Conservation (phyloP, 2,113 vertebrate species). For the Nettapus auritus region DNA sequence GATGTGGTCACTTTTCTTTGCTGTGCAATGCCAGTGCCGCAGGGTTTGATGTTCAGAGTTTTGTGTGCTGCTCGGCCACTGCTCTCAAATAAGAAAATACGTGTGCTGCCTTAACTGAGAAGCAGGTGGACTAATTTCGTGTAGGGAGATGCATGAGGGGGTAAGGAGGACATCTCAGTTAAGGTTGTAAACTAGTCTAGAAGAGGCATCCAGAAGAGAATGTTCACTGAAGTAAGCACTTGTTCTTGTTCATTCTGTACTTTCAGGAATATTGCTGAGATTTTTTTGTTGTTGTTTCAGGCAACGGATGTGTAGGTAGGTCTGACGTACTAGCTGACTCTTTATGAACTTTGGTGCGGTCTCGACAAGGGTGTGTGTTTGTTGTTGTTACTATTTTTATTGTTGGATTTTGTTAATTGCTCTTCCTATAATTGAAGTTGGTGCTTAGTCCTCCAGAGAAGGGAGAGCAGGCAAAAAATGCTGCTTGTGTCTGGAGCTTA, state of each 20-base stretch:
- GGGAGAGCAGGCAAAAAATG: background rate
- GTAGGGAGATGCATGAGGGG: accelerated
- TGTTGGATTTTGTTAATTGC: background rate
- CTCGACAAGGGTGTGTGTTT: background rate
- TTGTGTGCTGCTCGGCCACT: background rate
- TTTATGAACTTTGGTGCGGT: background rate
- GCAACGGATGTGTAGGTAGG: background rate
- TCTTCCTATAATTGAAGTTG: background rate
- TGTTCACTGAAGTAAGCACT: background rate
- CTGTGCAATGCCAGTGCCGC: accelerated
- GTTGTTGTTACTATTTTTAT: background rate
- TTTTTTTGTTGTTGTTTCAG: background rate
- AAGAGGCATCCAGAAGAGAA: background rate
- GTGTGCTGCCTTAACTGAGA: background rate
- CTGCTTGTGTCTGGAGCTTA: background rate
- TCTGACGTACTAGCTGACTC: background rate
- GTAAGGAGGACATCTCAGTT: background rate
- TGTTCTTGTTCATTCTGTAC: background rate
- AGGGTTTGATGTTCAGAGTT: background rate
- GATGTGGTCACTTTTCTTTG: background rate
- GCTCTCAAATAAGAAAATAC: background rate
- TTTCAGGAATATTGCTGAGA: background rate
- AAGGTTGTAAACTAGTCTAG: slow-evolving; percentile 19
- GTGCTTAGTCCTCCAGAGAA: background rate
- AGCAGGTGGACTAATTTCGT: background rate